Evolutionary conservation across 1,140 invertebrate species (phyloP).

Genomic region (Mactra quadrangularis): DNA sequence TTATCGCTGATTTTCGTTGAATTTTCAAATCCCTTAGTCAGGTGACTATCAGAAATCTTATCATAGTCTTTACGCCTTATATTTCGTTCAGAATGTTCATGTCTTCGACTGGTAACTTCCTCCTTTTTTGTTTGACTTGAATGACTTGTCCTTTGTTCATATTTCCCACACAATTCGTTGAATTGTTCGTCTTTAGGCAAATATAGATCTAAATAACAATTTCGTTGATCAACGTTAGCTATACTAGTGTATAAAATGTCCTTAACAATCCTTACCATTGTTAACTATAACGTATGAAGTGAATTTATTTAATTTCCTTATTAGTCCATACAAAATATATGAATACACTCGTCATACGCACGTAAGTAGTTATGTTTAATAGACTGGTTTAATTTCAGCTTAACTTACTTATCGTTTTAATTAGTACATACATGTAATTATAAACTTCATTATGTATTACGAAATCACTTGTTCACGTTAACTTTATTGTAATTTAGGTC

Average conservation of each 20-base stretch:
- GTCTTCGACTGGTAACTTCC: neutral
- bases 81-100: neutral
- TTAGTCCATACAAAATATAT: too few species aligned
- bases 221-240: constrained; percentile 11
- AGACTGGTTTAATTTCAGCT: too few species aligned
- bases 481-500: too few species aligned
- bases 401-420: too few species aligned
- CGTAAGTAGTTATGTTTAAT: too few species aligned
- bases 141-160: neutral
- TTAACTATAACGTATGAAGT: neutral
- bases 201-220: constrained; percentile 50
- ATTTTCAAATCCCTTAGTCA: neutral
- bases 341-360: too few species aligned
- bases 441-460: too few species aligned
- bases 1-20: neutral
- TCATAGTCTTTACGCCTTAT: neutral
- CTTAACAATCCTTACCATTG: constrained; percentile 15
- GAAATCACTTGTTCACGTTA: too few species aligned
- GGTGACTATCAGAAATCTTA: neutral
- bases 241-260: constrained; percentile 46
- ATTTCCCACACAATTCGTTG: neutral
- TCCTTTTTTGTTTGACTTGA: neutral
- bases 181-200: constrained; percentile 4
- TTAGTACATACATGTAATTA: too few species aligned
- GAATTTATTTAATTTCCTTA: too few species aligned